phyloP scores from a whole-genome alignment of 2,113 vertebrate genomes.

The Brienomyrus brachyistius region DNA sequence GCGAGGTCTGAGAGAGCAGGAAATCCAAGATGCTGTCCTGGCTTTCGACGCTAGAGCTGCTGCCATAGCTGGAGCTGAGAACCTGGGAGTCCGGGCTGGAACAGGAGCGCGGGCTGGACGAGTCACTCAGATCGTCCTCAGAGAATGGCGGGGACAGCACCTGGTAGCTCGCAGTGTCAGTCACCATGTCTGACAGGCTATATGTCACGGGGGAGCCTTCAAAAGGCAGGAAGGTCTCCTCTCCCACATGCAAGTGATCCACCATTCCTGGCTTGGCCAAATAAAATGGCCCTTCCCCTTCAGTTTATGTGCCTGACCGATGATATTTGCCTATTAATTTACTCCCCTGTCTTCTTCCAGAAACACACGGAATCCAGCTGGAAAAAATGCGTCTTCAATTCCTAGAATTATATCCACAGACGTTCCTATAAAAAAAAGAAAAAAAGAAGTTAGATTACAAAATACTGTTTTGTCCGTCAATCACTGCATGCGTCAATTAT shows the following conservation, averaged over 20 bases:
- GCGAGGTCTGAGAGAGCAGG: slow-evolving; percentile 77
- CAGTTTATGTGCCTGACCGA: slow-evolving; percentile 18
- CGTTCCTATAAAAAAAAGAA: neutral
- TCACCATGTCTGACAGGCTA: slow-evolving; percentile 69
- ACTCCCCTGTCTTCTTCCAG: slow-evolving; percentile 10
- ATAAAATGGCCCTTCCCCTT: slow-evolving; percentile 2
- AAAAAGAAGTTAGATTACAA: neutral
- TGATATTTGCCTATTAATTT: slow-evolving; percentile 3
- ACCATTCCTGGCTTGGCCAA: slow-evolving; percentile 72
- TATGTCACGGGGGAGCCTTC: slow-evolving; percentile 54
- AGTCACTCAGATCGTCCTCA: slow-evolving; percentile 79
- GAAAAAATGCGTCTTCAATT: neutral
- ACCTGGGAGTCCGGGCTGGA: slow-evolving; percentile 81
- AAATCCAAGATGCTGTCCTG: slow-evolving; percentile 85
- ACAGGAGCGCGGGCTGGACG: slow-evolving; percentile 84
- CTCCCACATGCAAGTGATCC: slow-evolving; percentile 71
- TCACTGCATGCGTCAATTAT: neutral
- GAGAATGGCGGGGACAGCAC: slow-evolving; percentile 80
- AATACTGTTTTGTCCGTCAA: neutral
- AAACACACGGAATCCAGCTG: neutral
- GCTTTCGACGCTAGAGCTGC: slow-evolving; percentile 65
- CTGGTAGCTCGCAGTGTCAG: slow-evolving; percentile 67
- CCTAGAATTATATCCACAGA: slow-evolving; percentile 10
- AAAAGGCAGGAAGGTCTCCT: slow-evolving; percentile 67
- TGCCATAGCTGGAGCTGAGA: slow-evolving; percentile 77